These are phyloP conservation scores for Macropus fuliginosus DNA, from an alignment of 2,797 vertebrate genomes.

Conservation along the genomic window DNA sequence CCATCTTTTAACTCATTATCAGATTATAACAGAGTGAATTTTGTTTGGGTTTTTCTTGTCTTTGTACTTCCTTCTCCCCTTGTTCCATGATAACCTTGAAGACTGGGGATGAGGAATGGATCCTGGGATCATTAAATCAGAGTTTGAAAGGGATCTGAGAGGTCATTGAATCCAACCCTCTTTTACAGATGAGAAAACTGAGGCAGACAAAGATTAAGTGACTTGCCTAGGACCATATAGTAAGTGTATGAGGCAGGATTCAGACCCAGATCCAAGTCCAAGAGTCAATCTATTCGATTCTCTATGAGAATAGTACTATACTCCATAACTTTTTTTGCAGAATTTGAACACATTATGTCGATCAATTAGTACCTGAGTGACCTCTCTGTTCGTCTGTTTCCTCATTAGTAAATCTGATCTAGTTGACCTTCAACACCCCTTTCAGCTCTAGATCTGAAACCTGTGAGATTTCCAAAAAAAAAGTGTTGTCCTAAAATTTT, in stretches of 20 bases:
- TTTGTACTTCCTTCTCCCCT: neutral
- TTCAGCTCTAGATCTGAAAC: neutral
- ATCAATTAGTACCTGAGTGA: neutral
- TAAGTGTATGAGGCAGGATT: neutral
- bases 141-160: neutral
- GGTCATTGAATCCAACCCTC: neutral
- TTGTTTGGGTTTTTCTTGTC: neutral
- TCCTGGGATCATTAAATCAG: neutral
- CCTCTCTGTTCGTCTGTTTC: neutral
- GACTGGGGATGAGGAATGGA: neutral
- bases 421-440: neutral
- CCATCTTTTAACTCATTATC: neutral
- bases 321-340: neutral
- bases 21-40: neutral
- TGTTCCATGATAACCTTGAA: neutral
- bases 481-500: conserved; percentile 16
- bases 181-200: neutral
- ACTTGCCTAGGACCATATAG: neutral
- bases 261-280: neutral
- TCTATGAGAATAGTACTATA: neutral
- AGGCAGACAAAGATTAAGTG: neutral
- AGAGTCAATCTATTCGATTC: neutral
- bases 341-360: neutral
- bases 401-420: neutral
- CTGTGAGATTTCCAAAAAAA: conserved; percentile 23